These are phyloP conservation scores for Carpatolechia fugitivella DNA, from an alignment of 2,888 invertebrate species.

Conservation along the genomic window DNA sequence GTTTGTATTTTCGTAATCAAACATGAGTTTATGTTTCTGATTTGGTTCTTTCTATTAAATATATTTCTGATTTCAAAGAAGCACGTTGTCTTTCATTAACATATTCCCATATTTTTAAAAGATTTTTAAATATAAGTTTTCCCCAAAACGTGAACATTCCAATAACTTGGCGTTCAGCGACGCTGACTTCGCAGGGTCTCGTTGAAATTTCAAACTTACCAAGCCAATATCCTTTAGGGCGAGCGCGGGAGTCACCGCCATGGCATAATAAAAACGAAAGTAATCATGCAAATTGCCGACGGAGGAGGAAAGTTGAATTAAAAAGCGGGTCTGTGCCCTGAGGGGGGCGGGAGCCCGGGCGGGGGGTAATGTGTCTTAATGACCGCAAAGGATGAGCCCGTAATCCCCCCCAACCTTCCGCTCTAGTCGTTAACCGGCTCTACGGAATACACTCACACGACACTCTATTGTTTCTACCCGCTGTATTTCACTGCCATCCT, in stretches of 20 bases:
- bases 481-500: neutral
- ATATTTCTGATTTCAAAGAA: too few species aligned
- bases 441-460: constrained; percentile 35
- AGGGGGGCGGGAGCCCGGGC: constrained; percentile 29
- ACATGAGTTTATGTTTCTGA: too few species aligned
- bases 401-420: constrained; percentile 66
- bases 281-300: constrained; percentile 78
- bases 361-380: constrained; percentile 75
- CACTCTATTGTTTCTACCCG: constrained; percentile 35
- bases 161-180: too few species aligned
- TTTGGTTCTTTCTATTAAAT: too few species aligned
- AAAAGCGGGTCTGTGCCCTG: constrained; percentile 59
- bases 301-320: constrained; percentile 77
- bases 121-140: too few species aligned
- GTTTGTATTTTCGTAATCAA: too few species aligned
- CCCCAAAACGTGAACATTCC: too few species aligned
- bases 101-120: too few species aligned
- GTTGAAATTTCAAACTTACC: constrained; percentile 8
- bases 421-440: constrained; percentile 44
- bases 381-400: constrained; percentile 74
- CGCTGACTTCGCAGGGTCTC: neutral
- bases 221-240: constrained; percentile 28
- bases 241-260: constrained; percentile 41
- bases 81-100: too few species aligned
- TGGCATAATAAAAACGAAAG: constrained; percentile 76